Conservation (phyloP, 1,140 invertebrate species). For the Drosophila burlai region DNA sequence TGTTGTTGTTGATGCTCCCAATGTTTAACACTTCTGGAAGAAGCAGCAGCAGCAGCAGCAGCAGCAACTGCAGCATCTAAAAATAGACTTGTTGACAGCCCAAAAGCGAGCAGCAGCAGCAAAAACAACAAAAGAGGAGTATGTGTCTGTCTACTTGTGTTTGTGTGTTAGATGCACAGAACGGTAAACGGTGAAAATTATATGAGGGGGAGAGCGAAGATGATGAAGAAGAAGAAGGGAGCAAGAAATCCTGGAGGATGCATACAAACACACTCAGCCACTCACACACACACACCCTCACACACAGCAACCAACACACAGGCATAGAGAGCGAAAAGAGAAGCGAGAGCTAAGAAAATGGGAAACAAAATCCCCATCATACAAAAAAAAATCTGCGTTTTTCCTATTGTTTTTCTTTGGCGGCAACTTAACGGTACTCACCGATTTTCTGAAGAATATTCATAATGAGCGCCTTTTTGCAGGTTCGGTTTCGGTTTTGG, state of each 20-base stretch:
- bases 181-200: constrained; percentile 38
- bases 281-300: constrained; percentile 1
- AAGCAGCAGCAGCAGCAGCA: background rate
- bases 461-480: constrained; percentile 48
- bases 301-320: background rate
- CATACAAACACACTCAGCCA: constrained; percentile 11
- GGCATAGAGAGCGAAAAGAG: constrained; percentile 21
- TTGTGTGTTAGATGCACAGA: constrained; percentile 32
- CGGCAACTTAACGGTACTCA: constrained; percentile 35
- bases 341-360: constrained; percentile 38
- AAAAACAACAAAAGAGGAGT: constrained; percentile 4
- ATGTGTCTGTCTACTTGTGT: background rate
- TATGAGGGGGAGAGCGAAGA: constrained; percentile 12
- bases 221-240: constrained; percentile 9
- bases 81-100: constrained; percentile 82
- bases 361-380: constrained; percentile 19
- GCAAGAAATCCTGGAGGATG: constrained; percentile 24
- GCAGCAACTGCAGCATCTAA: constrained; percentile 56
- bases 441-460: constrained; percentile 72
- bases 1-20: constrained; percentile 21
- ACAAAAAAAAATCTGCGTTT: constrained; percentile 10
- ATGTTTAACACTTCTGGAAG: constrained; percentile 40
- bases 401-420: constrained; percentile 20
- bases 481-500: constrained; percentile 36
- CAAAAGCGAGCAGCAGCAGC: constrained; percentile 40